phyloP scores from a whole-genome alignment of 2,888 invertebrate genomes.

The Drosophila leonis region DNA sequence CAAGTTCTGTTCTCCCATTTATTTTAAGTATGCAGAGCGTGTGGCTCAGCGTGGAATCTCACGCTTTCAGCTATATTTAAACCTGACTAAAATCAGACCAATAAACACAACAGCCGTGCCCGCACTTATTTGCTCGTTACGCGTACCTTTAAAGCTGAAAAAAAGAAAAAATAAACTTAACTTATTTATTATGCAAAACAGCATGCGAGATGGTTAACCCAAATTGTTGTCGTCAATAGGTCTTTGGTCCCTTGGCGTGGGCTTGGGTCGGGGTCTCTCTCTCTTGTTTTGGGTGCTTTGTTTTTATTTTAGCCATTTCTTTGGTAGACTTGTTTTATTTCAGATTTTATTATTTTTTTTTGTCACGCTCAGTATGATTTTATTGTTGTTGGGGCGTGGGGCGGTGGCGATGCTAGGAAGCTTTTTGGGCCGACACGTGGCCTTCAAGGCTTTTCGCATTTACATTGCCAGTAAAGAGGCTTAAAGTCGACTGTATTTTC shows the following conservation, averaged over 20 bases:
- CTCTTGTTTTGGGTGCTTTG: constrained; percentile 44
- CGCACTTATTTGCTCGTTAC: constrained; percentile 74
- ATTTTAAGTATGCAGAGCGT: constrained; percentile 50
- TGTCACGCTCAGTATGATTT: constrained; percentile 37
- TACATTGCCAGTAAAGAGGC: constrained; percentile 4
- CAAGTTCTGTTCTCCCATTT: constrained; percentile 13
- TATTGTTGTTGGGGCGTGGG: background rate
- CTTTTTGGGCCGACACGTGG: constrained; percentile 20
- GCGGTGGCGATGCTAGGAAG: too few species aligned
- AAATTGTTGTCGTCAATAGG: constrained; percentile 77
- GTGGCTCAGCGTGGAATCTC: constrained; percentile 39
- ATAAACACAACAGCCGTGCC: constrained; percentile 55
- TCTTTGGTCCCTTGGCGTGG: constrained; percentile 34
- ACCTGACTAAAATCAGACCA: constrained; percentile 63
- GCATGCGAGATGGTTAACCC: constrained; percentile 77
- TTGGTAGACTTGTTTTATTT: constrained; percentile 60
- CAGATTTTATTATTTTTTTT: constrained; percentile 58
- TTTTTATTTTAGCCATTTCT: constrained; percentile 41
- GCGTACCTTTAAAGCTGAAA: constrained; percentile 30
- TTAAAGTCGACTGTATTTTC: constrained; percentile 4
- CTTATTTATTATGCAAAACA: constrained; percentile 77
- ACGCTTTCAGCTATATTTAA: constrained; percentile 45
- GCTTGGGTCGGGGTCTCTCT: background rate
- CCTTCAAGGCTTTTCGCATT: constrained; percentile 1
- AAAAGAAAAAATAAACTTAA: constrained; percentile 9